Evolutionary conservation across 2,113 vertebrate genomes (phyloP).

Genomic region (Carlito syrichta): DNA sequence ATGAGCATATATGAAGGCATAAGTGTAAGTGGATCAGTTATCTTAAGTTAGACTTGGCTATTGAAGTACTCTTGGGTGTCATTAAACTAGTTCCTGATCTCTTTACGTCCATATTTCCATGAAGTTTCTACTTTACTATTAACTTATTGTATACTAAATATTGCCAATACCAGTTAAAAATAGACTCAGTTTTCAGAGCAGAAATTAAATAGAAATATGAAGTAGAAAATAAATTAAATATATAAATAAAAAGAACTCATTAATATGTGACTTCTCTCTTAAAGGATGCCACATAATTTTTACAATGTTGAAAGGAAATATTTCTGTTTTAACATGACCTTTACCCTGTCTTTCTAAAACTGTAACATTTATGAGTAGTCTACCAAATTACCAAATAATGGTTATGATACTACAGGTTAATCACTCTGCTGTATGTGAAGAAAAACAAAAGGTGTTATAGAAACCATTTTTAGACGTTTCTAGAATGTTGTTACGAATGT

Average conservation of each 20-base stretch:
- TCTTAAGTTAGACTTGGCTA: too few species aligned
- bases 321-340: not conserved
- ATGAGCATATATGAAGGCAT: too few species aligned
- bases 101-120: not conserved
- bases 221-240: not conserved
- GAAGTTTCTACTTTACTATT: not conserved
- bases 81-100: too few species aligned
- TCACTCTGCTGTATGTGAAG: not conserved
- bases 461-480: not conserved
- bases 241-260: not conserved
- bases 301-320: not conserved
- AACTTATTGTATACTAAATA: not conserved
- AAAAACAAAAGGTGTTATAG: not conserved
- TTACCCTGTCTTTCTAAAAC: not conserved
- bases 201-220: not conserved
- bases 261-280: conserved; percentile 39
- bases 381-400: not conserved
- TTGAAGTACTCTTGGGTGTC: too few species aligned
- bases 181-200: not conserved
- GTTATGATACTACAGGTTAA: not conserved
- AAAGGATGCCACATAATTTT: not conserved
- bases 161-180: not conserved
- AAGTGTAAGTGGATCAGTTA: too few species aligned
- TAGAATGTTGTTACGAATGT: not conserved
- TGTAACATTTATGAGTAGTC: not conserved